Evolutionary conservation across 2,113 vertebrate species (phyloP), one percentile per base, ranked within the genome.

Genomic region (Lepus timidus): DNA sequence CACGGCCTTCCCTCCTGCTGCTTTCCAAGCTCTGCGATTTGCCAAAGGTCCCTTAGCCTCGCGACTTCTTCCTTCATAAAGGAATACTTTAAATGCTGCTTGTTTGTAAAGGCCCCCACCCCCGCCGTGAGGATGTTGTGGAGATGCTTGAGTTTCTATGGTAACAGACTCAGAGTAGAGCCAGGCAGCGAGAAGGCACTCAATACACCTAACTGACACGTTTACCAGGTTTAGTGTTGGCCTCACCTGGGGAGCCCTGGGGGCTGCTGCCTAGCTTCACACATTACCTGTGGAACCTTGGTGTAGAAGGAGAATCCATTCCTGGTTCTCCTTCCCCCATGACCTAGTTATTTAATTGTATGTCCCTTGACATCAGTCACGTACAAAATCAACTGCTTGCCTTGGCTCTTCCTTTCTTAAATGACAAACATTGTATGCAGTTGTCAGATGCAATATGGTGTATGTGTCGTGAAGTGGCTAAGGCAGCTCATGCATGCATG

Each of bases 261-360:
- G 9, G 29, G 20, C 1, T 78, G 22, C 80, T 9, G 55, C n/a
- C n/a, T 93, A 39, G 29, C 27, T 19, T 36, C 1, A 4, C 36
- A 55, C 51, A 20, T 76, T 89, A 29, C 55, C 33, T 90, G 17
- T 89, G 61, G 44, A 5, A 33, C 58, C 19, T 70, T n/a, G n/a
- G 52, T 67, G 94, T 90, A 93, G 49, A 93, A 61, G 89, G 80
- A 55, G 68, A 86, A 33, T 84, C 62, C 84, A 67, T 80, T 90
- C 95, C n/a, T 95, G 14, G 2, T 81, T 80, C 85, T 93, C 12
- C 31, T 61, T 96, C 29, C 89, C 19, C 9, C 44, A 1, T 62
- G 5, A 58, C 55, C 52, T 91, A 65, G 90, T 92, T 36, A 36
- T 36, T 29, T 85, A 78, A 80, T 85, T 96, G 71, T 70, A 70